These are phyloP conservation scores for Neolamprologus toae DNA, from an alignment of 2,113 vertebrate species.

Conservation along the genomic window DNA sequence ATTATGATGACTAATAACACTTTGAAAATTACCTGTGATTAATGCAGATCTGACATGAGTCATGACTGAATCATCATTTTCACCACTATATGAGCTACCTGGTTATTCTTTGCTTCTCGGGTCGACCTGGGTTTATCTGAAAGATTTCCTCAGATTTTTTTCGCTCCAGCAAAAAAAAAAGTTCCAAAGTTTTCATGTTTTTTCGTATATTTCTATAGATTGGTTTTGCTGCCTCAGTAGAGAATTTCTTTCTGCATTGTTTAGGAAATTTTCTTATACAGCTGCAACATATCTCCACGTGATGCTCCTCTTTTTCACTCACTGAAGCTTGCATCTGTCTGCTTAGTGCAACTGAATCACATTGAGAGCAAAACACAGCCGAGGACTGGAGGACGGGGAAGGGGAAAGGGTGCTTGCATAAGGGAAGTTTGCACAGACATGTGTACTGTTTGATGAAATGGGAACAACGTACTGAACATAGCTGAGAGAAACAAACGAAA, in stretches of 20 bases:
- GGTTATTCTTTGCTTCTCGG: not conserved
- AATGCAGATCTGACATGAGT: not conserved
- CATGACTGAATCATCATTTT: not conserved
- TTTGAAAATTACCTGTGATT: not conserved
- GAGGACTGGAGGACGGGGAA: not conserved
- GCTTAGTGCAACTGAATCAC: not conserved
- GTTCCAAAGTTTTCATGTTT: not conserved
- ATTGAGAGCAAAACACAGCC: not conserved
- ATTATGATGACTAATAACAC: not conserved
- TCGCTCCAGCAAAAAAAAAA: not conserved
- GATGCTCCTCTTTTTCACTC: not conserved
- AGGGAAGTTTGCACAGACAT: not conserved
- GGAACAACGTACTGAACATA: not conserved
- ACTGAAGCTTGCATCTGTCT: not conserved
- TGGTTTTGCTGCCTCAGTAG: not conserved
- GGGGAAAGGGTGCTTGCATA: not conserved
- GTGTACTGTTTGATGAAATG: not conserved
- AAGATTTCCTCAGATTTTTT: not conserved
- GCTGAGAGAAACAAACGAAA: not conserved
- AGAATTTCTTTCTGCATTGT: not conserved
- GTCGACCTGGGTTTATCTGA: not conserved
- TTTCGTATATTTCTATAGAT: rapidly evolving
- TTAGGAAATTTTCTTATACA: not conserved
- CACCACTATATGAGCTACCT: not conserved
- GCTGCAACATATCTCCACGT: not conserved